Conservation (phyloP, 2,797 vertebrate genomes). For the Hafferia zeledoni region DNA sequence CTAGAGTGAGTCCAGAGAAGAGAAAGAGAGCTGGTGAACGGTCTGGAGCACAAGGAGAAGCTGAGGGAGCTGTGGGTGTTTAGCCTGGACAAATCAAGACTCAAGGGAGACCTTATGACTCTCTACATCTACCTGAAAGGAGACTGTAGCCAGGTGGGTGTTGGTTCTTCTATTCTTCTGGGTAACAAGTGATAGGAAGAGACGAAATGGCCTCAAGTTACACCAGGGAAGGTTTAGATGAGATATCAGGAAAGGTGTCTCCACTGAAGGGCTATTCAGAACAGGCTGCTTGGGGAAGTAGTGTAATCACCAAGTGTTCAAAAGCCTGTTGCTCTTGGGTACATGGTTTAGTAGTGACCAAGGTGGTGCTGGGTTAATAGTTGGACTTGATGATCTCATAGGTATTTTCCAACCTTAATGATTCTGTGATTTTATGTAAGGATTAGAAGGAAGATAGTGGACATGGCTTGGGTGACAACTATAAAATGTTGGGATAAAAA, state of each 20-base stretch:
- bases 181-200: accelerated
- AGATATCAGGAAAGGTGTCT: neutral
- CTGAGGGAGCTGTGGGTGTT: neutral
- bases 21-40: neutral
- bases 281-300: neutral
- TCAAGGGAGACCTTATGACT: too few relatives aligned
- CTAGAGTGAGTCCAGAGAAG: neutral
- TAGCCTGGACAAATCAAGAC: neutral
- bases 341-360: neutral
- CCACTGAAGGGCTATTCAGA: neutral
- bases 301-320: neutral
- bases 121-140: neutral
- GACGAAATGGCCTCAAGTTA: neutral
- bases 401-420: neutral
- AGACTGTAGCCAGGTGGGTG: neutral
- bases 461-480: neutral
- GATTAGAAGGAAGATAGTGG: neutral
- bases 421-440: neutral
- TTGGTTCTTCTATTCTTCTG: neutral
- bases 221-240: neutral
- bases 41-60: neutral
- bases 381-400: neutral
- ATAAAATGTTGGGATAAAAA: neutral
- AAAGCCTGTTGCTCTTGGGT: accelerated
- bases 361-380: neutral